A percentile compares a stretch with the other conserved stretches of the same genome.
Evolutionary conservation across 1,140 invertebrate genomes (phyloP).

Genomic region (Coelopa frigida): DNA sequence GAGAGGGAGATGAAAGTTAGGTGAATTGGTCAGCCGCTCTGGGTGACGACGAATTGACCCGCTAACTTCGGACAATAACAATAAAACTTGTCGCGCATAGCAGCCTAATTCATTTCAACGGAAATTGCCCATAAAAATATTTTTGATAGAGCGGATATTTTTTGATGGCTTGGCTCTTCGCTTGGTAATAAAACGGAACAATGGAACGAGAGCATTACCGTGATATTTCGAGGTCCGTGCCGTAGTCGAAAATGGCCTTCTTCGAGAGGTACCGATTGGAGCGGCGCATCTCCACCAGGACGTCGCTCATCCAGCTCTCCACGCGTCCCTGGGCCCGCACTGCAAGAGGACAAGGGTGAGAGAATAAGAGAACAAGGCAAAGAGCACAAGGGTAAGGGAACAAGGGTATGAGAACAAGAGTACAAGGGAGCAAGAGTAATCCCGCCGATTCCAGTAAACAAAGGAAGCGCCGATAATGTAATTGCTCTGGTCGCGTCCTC

Average conservation of each 20-base stretch:
- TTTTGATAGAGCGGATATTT: neutral
- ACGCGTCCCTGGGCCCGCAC: conserved; percentile 61
- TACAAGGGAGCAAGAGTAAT: no score
- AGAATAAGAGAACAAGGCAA: neutral
- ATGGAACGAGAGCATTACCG: no score
- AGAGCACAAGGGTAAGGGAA: conserved; percentile 2
- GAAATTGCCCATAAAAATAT: no score
- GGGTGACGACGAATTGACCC: no score
- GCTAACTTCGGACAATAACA: no score
- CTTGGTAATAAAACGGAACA: no score
- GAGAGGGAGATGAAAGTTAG: conserved; percentile 2
- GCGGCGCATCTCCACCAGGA: conserved; percentile 72
- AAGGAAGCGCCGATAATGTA: conserved; percentile 6
- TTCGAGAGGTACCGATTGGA: conserved; percentile 82
- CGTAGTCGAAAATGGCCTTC: conserved; percentile 79
- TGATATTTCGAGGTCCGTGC: conserved; percentile 55
- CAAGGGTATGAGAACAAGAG: no score
- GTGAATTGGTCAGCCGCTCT: no score
- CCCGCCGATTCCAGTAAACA: no score
- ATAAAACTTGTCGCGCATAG: no score
- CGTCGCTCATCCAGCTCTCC: conserved; percentile 85
- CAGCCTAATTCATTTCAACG: no score
- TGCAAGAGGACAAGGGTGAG: conserved; percentile 9
- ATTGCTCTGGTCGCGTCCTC: conserved; percentile 5
- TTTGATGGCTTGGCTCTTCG: neutral